Evolutionary conservation across 2,113 vertebrate genomes (phyloP), one percentile per base, ranked within the genome.

Genomic region (Siniperca chuatsi): DNA sequence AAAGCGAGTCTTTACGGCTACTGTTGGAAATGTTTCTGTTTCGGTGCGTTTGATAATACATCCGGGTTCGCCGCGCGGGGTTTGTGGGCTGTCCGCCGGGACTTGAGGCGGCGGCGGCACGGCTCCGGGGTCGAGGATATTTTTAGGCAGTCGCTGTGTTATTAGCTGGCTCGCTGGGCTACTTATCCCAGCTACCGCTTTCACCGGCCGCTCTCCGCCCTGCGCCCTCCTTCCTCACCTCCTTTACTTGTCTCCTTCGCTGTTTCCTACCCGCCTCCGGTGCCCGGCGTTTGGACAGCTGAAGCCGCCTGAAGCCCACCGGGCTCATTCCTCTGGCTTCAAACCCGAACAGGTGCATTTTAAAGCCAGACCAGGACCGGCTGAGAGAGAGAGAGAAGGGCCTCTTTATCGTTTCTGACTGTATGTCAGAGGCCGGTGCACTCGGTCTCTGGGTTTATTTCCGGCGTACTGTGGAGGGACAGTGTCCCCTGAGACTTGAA

Each of bases 281-380:
- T 67, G 54, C 52, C 15, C 46, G 46, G 71, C 7, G 40, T 4
- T 16, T 44, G 61, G 66, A 71, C 71, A 80, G 83, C 83, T 75
- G 76, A 52, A 46, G 37, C 48, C 6, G 40, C 8, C 46, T 42
- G 44, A 4, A 42, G 46, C 61, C 82, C 70, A 42, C 68, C 57
- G 12, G 23, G 55, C 75, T 81, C 79, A 44, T 64, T 81, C 83
- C 67, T 76, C 81, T 67, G 84, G 57, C 81, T 64, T 29, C 72
- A 2, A 29, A 16, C 12, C 79, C 40, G 72, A 91, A 86, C 92
- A 92, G 92, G 89, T 93, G 92, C 89, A 77, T 85, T 60, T 64
- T 71, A 84, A 35, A 64, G 78, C 23, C 77, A 4, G 57, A 37
- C 54, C 83, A 40, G 74, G 64, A 44, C 71, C 6, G 57, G 80